Conservation (phyloP, 2,888 invertebrate species). For the Cataglyphis rosenhaueri region DNA sequence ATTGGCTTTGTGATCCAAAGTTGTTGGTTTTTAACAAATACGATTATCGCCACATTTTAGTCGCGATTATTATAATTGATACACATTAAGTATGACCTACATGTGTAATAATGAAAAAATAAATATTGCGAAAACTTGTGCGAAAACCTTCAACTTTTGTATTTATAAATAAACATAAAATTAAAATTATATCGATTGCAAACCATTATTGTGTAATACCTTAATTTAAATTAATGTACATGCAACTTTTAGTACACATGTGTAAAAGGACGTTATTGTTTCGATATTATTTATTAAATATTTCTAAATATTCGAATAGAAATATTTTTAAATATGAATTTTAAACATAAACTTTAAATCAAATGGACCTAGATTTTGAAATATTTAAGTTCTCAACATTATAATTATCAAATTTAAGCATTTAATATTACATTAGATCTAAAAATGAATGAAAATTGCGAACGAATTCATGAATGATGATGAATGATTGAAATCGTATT, state of each 20-base stretch:
- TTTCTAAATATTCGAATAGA: slow-evolving; percentile 36
- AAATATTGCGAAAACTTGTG: slow-evolving; percentile 31
- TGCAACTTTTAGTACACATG: slow-evolving; percentile 22
- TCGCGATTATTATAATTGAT: slow-evolving; percentile 31
- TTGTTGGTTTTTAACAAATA: slow-evolving; percentile 75
- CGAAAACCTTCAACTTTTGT: slow-evolving; percentile 50
- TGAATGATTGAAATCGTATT: slow-evolving; percentile 74
- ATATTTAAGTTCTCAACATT: slow-evolving; percentile 72
- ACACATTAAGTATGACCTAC: slow-evolving; percentile 36
- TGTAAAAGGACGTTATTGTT: slow-evolving; percentile 14
- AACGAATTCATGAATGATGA: slow-evolving; percentile 69
- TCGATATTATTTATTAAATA: slow-evolving; percentile 51
- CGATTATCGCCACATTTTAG: slow-evolving; percentile 53
- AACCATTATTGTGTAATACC: slow-evolving; percentile 42
- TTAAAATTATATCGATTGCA: slow-evolving; percentile 45
- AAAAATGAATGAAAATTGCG: slow-evolving; percentile 65
- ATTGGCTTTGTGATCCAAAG: slow-evolving; percentile 76
- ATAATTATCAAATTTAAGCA: slow-evolving; percentile 72
- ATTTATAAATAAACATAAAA: slow-evolving; percentile 51
- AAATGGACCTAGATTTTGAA: slow-evolving; percentile 80
- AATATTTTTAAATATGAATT: slow-evolving; percentile 68
- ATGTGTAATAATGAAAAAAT: slow-evolving; percentile 47
- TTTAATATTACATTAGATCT: slow-evolving; percentile 69
- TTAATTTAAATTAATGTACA: slow-evolving; percentile 41
- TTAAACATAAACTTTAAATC: slow-evolving; percentile 60